Evolutionary conservation across 2,888 invertebrate genomes (phyloP), one percentile per base, ranked within the genome.

Genomic region (Prenolepis imparis): DNA sequence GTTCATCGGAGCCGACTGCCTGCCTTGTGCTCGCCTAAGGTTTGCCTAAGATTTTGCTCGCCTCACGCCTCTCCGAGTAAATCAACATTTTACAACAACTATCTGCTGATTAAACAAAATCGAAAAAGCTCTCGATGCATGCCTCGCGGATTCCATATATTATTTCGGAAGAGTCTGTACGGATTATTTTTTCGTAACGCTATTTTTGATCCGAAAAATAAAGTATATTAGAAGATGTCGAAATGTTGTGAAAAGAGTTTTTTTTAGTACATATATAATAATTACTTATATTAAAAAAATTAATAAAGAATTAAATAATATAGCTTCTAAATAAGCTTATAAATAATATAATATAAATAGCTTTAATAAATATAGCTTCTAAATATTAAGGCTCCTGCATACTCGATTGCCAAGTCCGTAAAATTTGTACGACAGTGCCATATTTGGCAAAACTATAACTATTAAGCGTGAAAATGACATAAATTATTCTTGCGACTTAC

Each of bases 1-100:
- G 90, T 77, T 90, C 90, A 87, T 89, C 86, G 88, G 90, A 86
- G 90, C 89, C 89, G 90, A 90, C 90, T 87, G 88, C 81, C 84
- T 70, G 84, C 55, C n/a, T n/a, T 39, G 81, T 86, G 28, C 3
- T 44, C 59, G 59, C n/a, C 63, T 61, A 41, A 75, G 67, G 41
- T 67, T 57, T 57, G 32, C n/a, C 63, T 61, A 41, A 75, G 67
- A 32, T 67, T 57, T 57, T n/a, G n/a, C n/a, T n/a, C n/a, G 32
- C 28, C 28, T 28, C 28, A 28, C 12, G 57, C 78, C 44, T 55
- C 44, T 21, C 24, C 0, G 32, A 67, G 78, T 78, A 68, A 68
- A 78, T 78, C 78, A 78, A 68, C 59, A 36, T 70, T 61, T 80
- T 59, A 9, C 68, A 8, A 52, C n/a, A n/a, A n/a, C n/a, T 52